Evolutionary conservation across 2,113 vertebrate genomes (phyloP).

Genomic region (Odontesthes bonariensis): DNA sequence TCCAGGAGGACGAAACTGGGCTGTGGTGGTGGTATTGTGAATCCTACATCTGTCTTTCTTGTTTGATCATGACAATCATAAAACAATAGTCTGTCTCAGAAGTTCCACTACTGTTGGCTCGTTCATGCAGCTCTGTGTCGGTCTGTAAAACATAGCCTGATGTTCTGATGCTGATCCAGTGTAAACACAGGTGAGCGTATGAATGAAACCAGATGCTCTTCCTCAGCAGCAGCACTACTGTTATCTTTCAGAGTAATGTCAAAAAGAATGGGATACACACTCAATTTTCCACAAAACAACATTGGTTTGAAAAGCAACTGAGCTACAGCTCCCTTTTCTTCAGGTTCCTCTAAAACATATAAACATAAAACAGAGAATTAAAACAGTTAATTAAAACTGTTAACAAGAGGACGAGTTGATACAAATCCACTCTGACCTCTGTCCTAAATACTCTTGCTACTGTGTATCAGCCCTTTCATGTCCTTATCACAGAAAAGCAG

Average conservation of each 20-base stretch:
- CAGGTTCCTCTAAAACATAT: background rate
- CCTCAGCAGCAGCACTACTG: slow-evolving; percentile 3
- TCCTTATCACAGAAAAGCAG: slow-evolving; percentile 65
- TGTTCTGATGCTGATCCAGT: slow-evolving; percentile 52
- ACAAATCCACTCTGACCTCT: slow-evolving; percentile 57
- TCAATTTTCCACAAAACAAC: slow-evolving; percentile 32
- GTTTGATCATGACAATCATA: slow-evolving; percentile 52
- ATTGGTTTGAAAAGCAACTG: slow-evolving; percentile 33
- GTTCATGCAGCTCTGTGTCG: slow-evolving; percentile 12
- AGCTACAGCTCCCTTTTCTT: background rate
- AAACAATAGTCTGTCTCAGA: slow-evolving; percentile 54
- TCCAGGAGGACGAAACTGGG: slow-evolving; percentile 59
- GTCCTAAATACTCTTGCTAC: slow-evolving; percentile 61
- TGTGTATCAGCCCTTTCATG: slow-evolving; percentile 62
- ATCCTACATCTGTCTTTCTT: slow-evolving; percentile 55
- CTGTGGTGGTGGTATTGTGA: slow-evolving; percentile 20
- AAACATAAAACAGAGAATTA: slow-evolving; percentile 18
- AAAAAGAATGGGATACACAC: slow-evolving; percentile 40
- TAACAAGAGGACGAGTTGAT: slow-evolving; percentile 1
- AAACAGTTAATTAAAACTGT: no score
- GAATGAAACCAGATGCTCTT: slow-evolving; percentile 62
- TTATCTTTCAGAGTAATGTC: slow-evolving; percentile 43
- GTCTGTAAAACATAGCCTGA: slow-evolving; percentile 43
- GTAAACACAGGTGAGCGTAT: slow-evolving; percentile 67
- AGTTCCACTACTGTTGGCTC: slow-evolving; percentile 24